Percentiles rank a stretch among this genome's conserved stretches.
These are phyloP conservation scores for Brachypterus glaber DNA, from an alignment of 2,888 invertebrate species.

Conservation along the genomic window DNA sequence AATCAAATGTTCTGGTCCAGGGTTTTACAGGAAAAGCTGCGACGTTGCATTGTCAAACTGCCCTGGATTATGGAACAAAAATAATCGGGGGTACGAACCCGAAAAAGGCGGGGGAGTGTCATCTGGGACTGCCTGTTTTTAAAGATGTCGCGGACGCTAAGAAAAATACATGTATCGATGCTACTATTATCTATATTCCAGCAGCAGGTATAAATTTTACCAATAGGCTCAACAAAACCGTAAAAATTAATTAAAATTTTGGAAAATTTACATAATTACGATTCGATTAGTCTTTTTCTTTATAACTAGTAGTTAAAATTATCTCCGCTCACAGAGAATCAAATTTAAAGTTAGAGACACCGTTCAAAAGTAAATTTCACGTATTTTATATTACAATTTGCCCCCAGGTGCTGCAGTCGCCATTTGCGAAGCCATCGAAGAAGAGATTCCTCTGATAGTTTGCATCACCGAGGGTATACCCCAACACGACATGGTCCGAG, in stretches of 20 bases:
- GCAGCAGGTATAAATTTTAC: conserved; percentile 45
- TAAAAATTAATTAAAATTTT: too few species aligned
- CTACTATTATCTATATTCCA: conserved; percentile 71
- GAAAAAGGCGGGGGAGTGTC: conserved; percentile 72
- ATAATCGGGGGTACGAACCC: conserved; percentile 73
- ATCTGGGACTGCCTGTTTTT: conserved; percentile 63
- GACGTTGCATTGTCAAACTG: conserved; percentile 58
- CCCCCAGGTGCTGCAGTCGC: conserved; percentile 53
- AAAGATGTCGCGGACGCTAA: conserved; percentile 56
- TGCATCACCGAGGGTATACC: conserved; percentile 47
- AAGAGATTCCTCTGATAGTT: conserved; percentile 66
- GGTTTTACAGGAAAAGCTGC: conserved; percentile 75
- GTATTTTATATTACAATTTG: too few species aligned
- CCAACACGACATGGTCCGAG: conserved; percentile 71
- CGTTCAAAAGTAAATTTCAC: too few species aligned
- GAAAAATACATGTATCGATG: conserved; percentile 57
- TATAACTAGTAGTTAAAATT: too few species aligned
- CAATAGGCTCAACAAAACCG: too few species aligned
- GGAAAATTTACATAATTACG: too few species aligned
- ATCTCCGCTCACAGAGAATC: too few species aligned
- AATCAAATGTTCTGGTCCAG: conserved; percentile 68
- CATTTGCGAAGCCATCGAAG: conserved; percentile 63
- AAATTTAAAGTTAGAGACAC: too few species aligned
- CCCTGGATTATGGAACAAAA: conserved; percentile 71
- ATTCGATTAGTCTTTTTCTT: too few species aligned